Base-by-base conservation (phyloP, 2,113 vertebrate genomes). In the Chaetura pelagica region DNA sequence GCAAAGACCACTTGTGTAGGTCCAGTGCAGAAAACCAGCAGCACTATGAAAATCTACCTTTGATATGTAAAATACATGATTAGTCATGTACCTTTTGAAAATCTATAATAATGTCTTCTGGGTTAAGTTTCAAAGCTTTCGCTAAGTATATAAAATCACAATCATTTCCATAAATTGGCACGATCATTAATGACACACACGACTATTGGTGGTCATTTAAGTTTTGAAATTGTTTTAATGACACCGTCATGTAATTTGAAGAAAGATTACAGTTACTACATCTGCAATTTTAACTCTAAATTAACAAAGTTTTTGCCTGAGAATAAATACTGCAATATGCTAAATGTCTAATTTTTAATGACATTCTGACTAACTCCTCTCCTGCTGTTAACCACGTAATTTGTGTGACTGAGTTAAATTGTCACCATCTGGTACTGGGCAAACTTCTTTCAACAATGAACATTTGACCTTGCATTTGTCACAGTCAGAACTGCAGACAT, bases 401-500 rank as follows among this genome's bases (percentile, higher is more conserved):
- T 62, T 72, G 20, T 59, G 67, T 42, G 90, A 58, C 27, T 69
- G 26, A 73, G 74, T 72, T 83, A 92, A 89, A 96, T 29, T 75
- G 73, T 55, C 54, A 93, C 82, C 94, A 96, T 83, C 61, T 96
- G 88, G 30, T 22, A 42, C 17, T 48, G 27, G 62, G 42, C 84
- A 81, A 75, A 94, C 92, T 35, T 86, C 34, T 81, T 89, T 85
- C 88, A 93, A 40, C 2, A 49, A 76, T 29, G 51, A 95, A 54
- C 82, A 84, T 90, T 58, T 96, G 87, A 94, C 63, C 86, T 85
- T 35, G 0, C 19, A 27, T 94, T 97, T 95, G 90, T 92, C 64
- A 91, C 8, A 9, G 40, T 89, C 92, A 96, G 96, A 95, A 46
- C 24, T 18, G 57, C 29, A 92, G 84, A 71, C 26, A 7, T 64